These are phyloP conservation scores for Istiophorus platypterus DNA, from an alignment of 2,113 vertebrate genomes.

Conservation along the genomic window DNA sequence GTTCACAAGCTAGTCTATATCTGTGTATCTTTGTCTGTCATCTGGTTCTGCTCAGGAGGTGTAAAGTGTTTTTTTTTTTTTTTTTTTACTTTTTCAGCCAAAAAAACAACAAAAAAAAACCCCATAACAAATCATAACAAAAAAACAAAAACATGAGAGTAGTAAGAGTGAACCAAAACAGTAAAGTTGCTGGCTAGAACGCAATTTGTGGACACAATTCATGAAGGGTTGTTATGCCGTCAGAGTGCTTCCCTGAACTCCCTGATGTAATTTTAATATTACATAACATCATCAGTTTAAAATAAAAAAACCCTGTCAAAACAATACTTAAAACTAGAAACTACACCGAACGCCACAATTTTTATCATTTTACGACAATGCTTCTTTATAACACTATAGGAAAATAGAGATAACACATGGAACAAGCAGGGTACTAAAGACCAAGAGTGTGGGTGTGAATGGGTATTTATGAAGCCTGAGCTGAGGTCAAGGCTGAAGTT, in stretches of 20 bases:
- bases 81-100: not conserved
- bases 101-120: no score
- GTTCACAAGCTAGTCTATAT: no score
- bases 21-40: no score
- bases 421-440: not conserved
- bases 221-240: not conserved
- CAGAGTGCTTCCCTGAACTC: not conserved
- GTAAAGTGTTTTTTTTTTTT: not conserved
- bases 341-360: not conserved
- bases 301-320: not conserved
- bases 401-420: not conserved
- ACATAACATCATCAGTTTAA: not conserved
- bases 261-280: not conserved
- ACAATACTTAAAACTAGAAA: not conserved
- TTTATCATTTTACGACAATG: not conserved
- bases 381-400: not conserved
- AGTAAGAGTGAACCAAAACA: not conserved
- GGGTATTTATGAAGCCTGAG: not conserved
- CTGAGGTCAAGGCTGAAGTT: not conserved
- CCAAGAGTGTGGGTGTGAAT: not conserved
- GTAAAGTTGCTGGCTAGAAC: not conserved
- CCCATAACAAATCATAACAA: no score
- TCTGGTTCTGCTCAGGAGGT: not conserved
- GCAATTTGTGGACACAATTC: not conserved
- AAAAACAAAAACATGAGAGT: no score